Evolutionary conservation across 2,113 vertebrate genomes (phyloP).

Genomic region (Paradoxurus hermaphroditus): DNA sequence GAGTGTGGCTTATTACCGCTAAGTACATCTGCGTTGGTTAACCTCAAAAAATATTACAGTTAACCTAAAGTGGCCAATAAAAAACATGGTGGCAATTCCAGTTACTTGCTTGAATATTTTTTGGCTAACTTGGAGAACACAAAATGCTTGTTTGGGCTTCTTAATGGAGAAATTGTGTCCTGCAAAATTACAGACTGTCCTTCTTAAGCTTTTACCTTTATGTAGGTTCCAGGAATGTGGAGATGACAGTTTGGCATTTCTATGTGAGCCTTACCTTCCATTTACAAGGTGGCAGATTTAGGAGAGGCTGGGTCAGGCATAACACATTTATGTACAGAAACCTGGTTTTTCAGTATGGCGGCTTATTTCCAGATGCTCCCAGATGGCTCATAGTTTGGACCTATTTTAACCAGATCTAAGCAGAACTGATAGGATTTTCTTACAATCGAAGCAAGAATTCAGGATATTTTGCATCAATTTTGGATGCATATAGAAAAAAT

Average conservation of each 20-base stretch:
- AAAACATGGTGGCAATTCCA: neutral
- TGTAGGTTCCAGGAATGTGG: neutral
- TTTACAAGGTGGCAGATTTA: neutral
- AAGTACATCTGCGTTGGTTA: constrained; percentile 47
- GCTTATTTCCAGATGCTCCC: constrained; percentile 5
- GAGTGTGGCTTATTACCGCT: constrained; percentile 26
- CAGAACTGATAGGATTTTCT: constrained; percentile 12
- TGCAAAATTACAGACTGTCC: neutral
- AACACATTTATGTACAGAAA: neutral
- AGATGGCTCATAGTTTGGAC: neutral
- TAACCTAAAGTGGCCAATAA: constrained; percentile 52
- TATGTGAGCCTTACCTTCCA: neutral
- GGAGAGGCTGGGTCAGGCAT: neutral
- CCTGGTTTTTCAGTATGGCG: neutral
- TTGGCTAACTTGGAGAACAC: neutral
- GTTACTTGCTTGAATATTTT: constrained; percentile 34
- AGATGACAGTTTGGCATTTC: neutral
- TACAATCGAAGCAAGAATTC: constrained; percentile 14
- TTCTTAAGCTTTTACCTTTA: neutral
- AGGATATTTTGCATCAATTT: constrained; percentile 15
- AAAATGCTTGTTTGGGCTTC: constrained; percentile 22
- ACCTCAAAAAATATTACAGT: constrained; percentile 45
- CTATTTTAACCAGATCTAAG: constrained; percentile 4
- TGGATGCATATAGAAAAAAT: neutral
- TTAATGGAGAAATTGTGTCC: constrained; percentile 19